Base-by-base conservation (phyloP, 1,140 invertebrate species). In the Diachasmimorpha longicaudata region DNA sequence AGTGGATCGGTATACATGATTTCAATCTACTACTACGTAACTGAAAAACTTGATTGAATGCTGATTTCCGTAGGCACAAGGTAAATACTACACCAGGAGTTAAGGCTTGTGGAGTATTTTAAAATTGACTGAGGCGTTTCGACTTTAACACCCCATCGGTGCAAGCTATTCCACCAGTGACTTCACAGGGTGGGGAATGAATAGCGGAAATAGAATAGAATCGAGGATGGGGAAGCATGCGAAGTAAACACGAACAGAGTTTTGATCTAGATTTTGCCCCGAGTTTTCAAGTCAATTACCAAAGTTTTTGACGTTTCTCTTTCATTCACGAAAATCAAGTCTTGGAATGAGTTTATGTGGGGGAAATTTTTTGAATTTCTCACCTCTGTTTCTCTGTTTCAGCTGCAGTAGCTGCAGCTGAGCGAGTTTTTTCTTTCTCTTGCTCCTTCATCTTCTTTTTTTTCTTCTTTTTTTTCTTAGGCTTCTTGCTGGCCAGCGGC, bases 1-100 rank as follows among this genome's bases (percentile, higher is more conserved):
- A 80, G 67, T 42, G 71, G 75, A 77, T 83, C 81, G 6, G 76
- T 72, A 23, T 75, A 79, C 79, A 82, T 81, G 2, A 48, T 81
- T 70, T 39, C 58, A 37, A 39, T 72, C 4, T 63, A 63, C 31
- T 2, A 31, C 14, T 63, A 58, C 31, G 25, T 72, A 37, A 23
- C 9, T 1, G 19, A 42, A 42, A 42, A 13, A 6, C 9, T 42
- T 42, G 63, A 73, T 73, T 11, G 52, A 23, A 73, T 66, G 42
- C 4, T n/a, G 23, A 42, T 16, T 21, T 10, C 3, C 16, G 42
- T 46, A 19, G 31, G 23, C 25, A 25, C 58, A 23, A 25, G n/a
- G 23, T 63, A 23, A 46, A 23, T 6, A 55, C 11, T 23, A n/a
- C n/a, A n/a, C 0, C 25, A 36, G 13, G 2, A 16, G 39, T 42